These are phyloP conservation scores for Temnothorax curvispinosus DNA, from an alignment of 1,140 invertebrate genomes.

Conservation along the genomic window DNA sequence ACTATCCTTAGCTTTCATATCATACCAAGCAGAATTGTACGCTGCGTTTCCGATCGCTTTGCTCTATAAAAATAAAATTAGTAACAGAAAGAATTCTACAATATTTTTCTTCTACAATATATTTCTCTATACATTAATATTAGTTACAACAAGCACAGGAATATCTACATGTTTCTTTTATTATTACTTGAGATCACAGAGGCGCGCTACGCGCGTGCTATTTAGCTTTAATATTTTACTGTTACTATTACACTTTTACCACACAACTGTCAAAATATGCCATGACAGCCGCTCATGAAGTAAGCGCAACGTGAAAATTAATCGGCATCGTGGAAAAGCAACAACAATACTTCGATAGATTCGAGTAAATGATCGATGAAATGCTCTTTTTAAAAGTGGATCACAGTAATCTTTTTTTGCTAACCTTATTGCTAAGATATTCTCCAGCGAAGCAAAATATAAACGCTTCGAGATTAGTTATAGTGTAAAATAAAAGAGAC, in stretches of 20 bases:
- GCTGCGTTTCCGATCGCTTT: conserved; percentile 24
- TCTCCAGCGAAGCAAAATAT: conserved; percentile 68
- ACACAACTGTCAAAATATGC: no score
- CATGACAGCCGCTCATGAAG: no score
- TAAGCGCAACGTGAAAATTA: no score
- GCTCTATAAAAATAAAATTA: conserved; percentile 34
- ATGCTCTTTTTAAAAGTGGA: no score
- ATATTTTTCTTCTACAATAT: background rate
- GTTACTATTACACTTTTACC: no score
- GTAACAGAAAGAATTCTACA: background rate
- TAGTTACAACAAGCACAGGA: background rate
- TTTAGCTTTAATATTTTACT: no score
- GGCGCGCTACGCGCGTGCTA: no score
- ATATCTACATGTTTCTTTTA: background rate
- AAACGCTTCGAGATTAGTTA: conserved; percentile 61
- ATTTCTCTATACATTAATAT: background rate
- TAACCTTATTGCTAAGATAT: conserved; percentile 62
- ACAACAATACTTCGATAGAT: no score
- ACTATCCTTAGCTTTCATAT: conserved; percentile 40
- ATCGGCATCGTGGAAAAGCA: no score
- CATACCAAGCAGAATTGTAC: conserved; percentile 62
- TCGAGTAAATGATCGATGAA: no score
- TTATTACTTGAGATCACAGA: background rate
- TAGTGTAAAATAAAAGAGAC: conserved; percentile 43
- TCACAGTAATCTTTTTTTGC: background rate